phyloP scores from a whole-genome alignment of 2,113 vertebrate genomes.

The Petroica traversi region DNA sequence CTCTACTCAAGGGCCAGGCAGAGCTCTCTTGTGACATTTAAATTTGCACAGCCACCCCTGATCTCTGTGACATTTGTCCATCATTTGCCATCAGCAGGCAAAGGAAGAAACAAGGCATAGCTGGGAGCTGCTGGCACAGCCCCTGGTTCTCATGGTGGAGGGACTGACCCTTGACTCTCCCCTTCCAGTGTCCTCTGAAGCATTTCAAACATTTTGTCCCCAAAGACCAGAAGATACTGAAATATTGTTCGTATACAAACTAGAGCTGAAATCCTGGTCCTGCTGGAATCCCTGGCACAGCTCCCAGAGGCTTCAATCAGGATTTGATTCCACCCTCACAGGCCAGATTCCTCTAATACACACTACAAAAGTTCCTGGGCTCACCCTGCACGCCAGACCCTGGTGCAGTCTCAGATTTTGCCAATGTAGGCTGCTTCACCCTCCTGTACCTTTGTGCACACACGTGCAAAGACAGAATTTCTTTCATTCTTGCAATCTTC shows the following conservation, averaged over 20 bases:
- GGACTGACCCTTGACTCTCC: slow-evolving; percentile 19
- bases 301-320: neutral
- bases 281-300: slow-evolving; percentile 18
- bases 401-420: neutral
- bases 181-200: neutral
- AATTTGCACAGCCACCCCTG: neutral
- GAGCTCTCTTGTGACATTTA: neutral
- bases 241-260: neutral
- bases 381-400: neutral
- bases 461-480: neutral
- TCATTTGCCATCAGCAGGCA: neutral
- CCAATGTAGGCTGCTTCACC: neutral
- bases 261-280: neutral
- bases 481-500: neutral
- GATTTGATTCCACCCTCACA: neutral
- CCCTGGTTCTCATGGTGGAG: slow-evolving; percentile 39
- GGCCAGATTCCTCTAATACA: neutral
- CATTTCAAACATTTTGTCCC: slow-evolving; percentile 50
- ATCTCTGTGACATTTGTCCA: neutral
- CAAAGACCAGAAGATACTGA: slow-evolving; percentile 39
- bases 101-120: neutral
- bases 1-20: neutral
- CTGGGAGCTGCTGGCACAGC: slow-evolving; percentile 21
- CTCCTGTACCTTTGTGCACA: neutral
- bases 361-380: neutral